Evolutionary conservation across 2,797 vertebrate genomes (phyloP).

Genomic region (Vipera latastei): DNA sequence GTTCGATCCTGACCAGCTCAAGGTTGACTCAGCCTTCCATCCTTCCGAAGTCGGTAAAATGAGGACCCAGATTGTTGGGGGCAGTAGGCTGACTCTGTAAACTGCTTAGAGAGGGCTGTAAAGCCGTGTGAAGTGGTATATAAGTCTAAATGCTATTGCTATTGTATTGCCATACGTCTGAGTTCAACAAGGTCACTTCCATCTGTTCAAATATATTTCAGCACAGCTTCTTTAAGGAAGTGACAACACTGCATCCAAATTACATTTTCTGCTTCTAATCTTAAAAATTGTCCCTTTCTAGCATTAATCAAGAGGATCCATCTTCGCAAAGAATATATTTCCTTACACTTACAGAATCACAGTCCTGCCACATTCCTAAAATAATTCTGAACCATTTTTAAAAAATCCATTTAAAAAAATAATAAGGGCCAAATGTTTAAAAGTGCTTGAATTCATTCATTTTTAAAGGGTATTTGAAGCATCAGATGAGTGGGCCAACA

Average conservation of each 20-base stretch:
- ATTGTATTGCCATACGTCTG: neutral
- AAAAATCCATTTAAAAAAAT: neutral
- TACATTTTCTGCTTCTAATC: neutral
- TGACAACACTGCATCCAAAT: neutral
- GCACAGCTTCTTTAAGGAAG: neutral
- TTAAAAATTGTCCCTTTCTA: neutral
- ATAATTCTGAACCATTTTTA: neutral
- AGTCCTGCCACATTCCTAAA: neutral
- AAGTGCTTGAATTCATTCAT: neutral
- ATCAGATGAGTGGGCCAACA: neutral
- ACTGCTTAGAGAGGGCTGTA: neutral
- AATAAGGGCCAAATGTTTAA: neutral
- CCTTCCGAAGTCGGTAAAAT: neutral
- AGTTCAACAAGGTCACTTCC: neutral
- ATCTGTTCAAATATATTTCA: neutral
- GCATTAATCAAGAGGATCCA: neutral
- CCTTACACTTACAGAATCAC: too few species aligned
- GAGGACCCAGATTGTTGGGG: neutral
- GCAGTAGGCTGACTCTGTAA: neutral
- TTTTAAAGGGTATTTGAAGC: neutral
- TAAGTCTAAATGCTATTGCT: neutral
- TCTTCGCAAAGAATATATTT: neutral
- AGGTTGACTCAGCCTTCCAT: neutral
- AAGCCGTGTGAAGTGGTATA: neutral
- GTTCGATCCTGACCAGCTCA: neutral